Base-by-base conservation (phyloP, 2,888 invertebrate species). In the Reticulitermes lucifugus region DNA sequence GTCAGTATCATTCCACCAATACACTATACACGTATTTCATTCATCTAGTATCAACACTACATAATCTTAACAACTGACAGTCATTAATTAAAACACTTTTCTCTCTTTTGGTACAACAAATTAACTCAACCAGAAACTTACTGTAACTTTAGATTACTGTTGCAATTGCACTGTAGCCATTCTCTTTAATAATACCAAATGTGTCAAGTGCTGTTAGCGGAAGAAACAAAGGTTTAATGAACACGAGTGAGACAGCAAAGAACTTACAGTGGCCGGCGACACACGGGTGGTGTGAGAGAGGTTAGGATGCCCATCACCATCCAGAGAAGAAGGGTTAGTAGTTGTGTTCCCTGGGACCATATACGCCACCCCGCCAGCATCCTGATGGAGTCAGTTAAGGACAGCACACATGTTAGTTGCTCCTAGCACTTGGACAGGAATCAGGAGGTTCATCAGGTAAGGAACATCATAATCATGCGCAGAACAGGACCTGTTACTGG, bases 201-300 rank as follows among this genome's bases (percentile, higher is more conserved):
- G 46, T 46, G 12, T 18, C 14, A 55, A 55, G 55, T 18, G 4
- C 25, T 25, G 7, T 25, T 25, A 65, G 65, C n/a, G 65, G 5
- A 9, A 65, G 65, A 65, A 25, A 55, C 14, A 55, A 18, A 18
- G 18, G 18, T 18, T 12, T 55, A 55, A 55, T 55, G 55, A 55
- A 55, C 55, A 55, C 29, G 55, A 43, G 59, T 41, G 77, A 71
- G 70, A 83, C 22, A 80, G 5, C 21, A 59, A 89, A 89, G 88
- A 88, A 93, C 95, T 95, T 94, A 97, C 98, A 92, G 98, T 98
- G 91, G 98, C 98, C 90, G 97, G 96, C 90, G 96, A 96, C 90
- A 96, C 96, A 91, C 95, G 93, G 90, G 95, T 96, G 89, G 96
- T 96, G 91, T 96, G 96, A 89, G 95, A 94, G 89, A 95, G 92